Conservation (phyloP, 2,113 vertebrate genomes). For the Etheostoma cragini region DNA sequence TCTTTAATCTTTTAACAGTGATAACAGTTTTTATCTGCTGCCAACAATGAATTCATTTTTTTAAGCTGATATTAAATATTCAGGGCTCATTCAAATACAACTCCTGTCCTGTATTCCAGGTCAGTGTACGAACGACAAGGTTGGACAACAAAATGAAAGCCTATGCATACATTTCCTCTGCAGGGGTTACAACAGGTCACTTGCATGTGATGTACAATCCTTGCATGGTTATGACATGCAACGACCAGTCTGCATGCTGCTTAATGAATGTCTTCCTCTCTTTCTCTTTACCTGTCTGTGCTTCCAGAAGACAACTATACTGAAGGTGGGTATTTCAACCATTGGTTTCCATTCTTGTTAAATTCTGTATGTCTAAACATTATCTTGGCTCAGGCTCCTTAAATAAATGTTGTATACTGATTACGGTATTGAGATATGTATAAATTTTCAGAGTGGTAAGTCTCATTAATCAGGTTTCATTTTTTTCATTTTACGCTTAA, state of each 20-base stretch:
- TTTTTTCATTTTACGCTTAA: not conserved
- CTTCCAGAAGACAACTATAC: slow-evolving; percentile 97
- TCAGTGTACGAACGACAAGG: slow-evolving; percentile 19
- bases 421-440: not conserved
- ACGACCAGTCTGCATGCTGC: slow-evolving; percentile 98
- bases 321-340: slow-evolving; percentile 93
- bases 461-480: no score
- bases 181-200: slow-evolving; percentile 86
- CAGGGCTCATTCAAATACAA: slow-evolving; percentile 33
- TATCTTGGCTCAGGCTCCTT: slow-evolving; percentile 23
- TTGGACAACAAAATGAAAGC: slow-evolving; percentile 11
- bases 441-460: no score
- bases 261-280: slow-evolving; percentile 99
- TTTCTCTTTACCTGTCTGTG: slow-evolving; percentile 96
- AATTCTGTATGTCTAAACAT: not conserved
- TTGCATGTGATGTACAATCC: slow-evolving; percentile 97
- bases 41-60: slow-evolving; percentile 31
- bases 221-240: slow-evolving; percentile 98
- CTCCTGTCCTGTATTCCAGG: slow-evolving; percentile 50
- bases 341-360: slow-evolving; percentile 2
- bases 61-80: slow-evolving; percentile 49
- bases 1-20: slow-evolving; percentile 36
- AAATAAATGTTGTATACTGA: slow-evolving; percentile 26
- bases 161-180: slow-evolving; percentile 71
- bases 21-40: slow-evolving; percentile 33